These are phyloP conservation scores for Spongilla lacustris DNA, from an alignment of 37 sponge, comb jelly and placozoan genomes.

Conservation along the genomic window DNA sequence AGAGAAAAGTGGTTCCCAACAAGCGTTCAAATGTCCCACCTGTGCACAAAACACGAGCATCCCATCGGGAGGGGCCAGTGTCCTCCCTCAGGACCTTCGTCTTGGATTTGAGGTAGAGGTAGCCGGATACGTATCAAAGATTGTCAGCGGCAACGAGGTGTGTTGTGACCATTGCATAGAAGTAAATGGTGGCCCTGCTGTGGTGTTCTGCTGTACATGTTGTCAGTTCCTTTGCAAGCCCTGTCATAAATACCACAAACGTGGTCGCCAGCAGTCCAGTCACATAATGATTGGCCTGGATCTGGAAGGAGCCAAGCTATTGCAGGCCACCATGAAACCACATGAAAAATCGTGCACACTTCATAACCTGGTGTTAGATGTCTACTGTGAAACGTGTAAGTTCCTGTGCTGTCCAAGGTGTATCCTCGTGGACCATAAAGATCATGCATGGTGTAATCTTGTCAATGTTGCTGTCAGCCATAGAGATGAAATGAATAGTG, in stretches of 20 bases:
- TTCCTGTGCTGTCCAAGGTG: conserved; percentile 45
- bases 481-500: background rate
- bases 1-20: conserved; percentile 5
- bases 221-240: conserved; percentile 45
- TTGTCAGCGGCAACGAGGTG: background rate
- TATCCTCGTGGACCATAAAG: conserved; percentile 14
- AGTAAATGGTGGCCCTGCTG: conserved; percentile 15
- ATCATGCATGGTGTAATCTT: background rate
- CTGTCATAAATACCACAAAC: conserved; percentile 34
- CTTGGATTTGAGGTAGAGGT: conserved; percentile 46
- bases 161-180: conserved; percentile 41
- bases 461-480: conserved; percentile 3
- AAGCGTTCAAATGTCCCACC: conserved; percentile 35
- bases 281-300: conserved; percentile 34
- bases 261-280: conserved; percentile 6
- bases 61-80: conserved; percentile 19
- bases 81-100: conserved; percentile 26
- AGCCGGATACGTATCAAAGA: conserved; percentile 20
- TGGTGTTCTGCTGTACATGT: conserved; percentile 43
- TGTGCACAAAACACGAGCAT: background rate
- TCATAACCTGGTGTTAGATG: conserved; percentile 11
- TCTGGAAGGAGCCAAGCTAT: background rate
- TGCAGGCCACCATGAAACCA: background rate
- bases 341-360: background rate
- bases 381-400: conserved; percentile 33